Percentiles rank a stretch among this genome's conserved stretches.
Conservation (phyloP, 2,797 vertebrate genomes). For the Rhabdomys pumilio region DNA sequence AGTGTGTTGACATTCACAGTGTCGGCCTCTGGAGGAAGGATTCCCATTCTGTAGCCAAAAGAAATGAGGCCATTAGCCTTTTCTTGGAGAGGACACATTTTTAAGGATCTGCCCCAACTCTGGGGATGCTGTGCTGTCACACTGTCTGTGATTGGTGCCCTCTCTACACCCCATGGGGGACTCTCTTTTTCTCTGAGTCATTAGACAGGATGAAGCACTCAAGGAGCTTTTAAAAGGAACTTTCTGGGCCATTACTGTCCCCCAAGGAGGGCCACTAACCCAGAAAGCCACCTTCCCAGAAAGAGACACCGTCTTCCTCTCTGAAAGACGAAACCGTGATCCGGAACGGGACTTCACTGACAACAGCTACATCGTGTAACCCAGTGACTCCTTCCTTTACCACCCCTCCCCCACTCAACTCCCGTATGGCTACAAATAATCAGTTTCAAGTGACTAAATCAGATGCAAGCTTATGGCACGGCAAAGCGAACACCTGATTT, state of each 20-base stretch:
- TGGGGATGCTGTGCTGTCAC: background rate
- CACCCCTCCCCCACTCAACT: background rate
- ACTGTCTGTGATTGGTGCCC: background rate
- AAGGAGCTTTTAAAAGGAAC: background rate
- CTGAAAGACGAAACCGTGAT: background rate
- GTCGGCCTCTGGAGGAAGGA: conserved; percentile 47
- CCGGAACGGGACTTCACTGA: background rate
- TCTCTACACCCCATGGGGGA: background rate
- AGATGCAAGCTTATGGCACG: background rate
- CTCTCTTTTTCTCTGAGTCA: background rate
- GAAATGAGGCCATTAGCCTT: conserved; percentile 59
- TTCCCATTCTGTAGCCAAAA: conserved; percentile 33
- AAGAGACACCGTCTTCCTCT: background rate
- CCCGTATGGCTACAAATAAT: background rate
- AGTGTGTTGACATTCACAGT: conserved; percentile 14
- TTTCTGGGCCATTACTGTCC: conserved; percentile 11
- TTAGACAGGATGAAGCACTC: background rate
- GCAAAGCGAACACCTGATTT: conserved; percentile 32
- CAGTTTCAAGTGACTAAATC: conserved; percentile 40
- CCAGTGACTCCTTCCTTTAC: background rate
- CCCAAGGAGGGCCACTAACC: background rate
- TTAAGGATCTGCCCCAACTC: conserved; percentile 29
- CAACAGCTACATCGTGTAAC: background rate
- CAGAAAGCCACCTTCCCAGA: conserved; percentile 37
- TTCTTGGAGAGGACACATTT: conserved; percentile 20